A percentile compares a stretch with the other conserved stretches of the same genome.
Conservation (phyloP, 2,888 invertebrate genomes). For the Hololepta plana region DNA sequence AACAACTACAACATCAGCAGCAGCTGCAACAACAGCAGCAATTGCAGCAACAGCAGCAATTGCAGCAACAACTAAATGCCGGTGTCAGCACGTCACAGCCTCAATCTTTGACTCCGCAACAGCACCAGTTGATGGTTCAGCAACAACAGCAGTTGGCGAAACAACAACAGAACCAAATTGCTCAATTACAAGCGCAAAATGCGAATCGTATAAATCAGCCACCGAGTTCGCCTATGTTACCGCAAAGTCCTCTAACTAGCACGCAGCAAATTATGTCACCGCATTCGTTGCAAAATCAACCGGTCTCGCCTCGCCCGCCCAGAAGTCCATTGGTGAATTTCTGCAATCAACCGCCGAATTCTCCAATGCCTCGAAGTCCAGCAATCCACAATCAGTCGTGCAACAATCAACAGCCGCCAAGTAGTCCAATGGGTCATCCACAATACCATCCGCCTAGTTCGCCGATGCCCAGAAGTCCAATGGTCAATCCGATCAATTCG, state of each 20-base stretch:
- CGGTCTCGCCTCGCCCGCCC: slow-evolving; percentile 28
- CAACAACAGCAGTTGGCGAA: slow-evolving; percentile 20
- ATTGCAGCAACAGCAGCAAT: slow-evolving; percentile 12
- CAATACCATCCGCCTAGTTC: slow-evolving; percentile 30
- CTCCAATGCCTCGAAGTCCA: slow-evolving; percentile 39
- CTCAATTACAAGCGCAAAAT: slow-evolving; percentile 10
- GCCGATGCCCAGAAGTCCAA: slow-evolving; percentile 27
- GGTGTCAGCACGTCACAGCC: slow-evolving; percentile 22
- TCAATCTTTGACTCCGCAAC: slow-evolving; percentile 14
- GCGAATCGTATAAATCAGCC: slow-evolving; percentile 24
- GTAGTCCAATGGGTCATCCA: slow-evolving; percentile 30
- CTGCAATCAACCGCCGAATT: slow-evolving; percentile 30
- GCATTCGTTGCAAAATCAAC: slow-evolving; percentile 23
- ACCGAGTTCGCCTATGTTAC: slow-evolving; percentile 35
- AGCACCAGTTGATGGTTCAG: slow-evolving; percentile 19
- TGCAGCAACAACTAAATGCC: slow-evolving; percentile 22
- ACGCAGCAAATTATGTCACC: slow-evolving; percentile 27
- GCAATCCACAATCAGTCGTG: slow-evolving; percentile 34
- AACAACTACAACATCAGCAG: slow-evolving; percentile 18
- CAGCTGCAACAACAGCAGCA: slow-evolving; percentile 28
- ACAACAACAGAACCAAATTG: slow-evolving; percentile 18
- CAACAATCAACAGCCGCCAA: slow-evolving; percentile 26
- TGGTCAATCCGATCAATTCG: slow-evolving; percentile 27
- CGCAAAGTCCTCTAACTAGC: slow-evolving; percentile 29
- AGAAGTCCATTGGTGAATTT: slow-evolving; percentile 24